These are phyloP conservation scores for Contarinia nasturtii DNA, from an alignment of 1,140 invertebrate species.

Conservation along the genomic window DNA sequence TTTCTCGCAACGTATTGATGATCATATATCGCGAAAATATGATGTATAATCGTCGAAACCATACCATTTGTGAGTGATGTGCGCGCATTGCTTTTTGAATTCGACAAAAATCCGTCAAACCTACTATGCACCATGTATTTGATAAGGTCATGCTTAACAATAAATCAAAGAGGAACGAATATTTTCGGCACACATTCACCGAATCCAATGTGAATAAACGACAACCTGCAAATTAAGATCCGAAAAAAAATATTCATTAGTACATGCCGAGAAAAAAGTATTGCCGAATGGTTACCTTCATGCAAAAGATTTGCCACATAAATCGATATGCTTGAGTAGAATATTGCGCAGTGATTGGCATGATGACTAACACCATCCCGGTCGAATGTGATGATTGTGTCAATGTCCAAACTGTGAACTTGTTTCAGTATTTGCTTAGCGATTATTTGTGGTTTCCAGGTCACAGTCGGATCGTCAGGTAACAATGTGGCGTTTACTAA, in stretches of 20 bases:
- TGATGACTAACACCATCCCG: conserved; percentile 75
- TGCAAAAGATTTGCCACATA: conserved; percentile 55
- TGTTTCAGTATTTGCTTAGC: conserved; percentile 49
- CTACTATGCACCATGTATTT: conserved; percentile 45
- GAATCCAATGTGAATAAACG: conserved; percentile 62
- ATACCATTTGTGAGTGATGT: conserved; percentile 76
- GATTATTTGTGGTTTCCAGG: conserved; percentile 57
- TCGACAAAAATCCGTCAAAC: conserved; percentile 30
- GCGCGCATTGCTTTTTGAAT: conserved; percentile 60
- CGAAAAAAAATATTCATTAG: not conserved
- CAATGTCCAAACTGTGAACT: conserved; percentile 53
- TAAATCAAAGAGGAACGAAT: conserved; percentile 64
- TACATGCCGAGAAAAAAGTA: not conserved
- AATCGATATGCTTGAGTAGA: conserved; percentile 55
- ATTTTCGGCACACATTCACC: conserved; percentile 73
- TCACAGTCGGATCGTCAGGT: conserved; percentile 48
- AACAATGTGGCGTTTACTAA: conserved; percentile 48
- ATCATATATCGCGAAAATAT: conserved; percentile 78
- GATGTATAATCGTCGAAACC: conserved; percentile 82
- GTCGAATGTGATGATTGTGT: conserved; percentile 83
- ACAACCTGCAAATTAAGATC: conserved; percentile 41
- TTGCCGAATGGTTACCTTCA: conserved; percentile 25
- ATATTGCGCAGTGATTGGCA: conserved; percentile 70
- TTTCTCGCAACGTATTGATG: conserved; percentile 63
- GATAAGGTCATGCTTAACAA: conserved; percentile 56